Percentiles rank a stretch among this genome's conserved stretches.
Conservation (phyloP, 37 sponge, comb jelly and placozoan species). For the Beroe forskalii region DNA sequence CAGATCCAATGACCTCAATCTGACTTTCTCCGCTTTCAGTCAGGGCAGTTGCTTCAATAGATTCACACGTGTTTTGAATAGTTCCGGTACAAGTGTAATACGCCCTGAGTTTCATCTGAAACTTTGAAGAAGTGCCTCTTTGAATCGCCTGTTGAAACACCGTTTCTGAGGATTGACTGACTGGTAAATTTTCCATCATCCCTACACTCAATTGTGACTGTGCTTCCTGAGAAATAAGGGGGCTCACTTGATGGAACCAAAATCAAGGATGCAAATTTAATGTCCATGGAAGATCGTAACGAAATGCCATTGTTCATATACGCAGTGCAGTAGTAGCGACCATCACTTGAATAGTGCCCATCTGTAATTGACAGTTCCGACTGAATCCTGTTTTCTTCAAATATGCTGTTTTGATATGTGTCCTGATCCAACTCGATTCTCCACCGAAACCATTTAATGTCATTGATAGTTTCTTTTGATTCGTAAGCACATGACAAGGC, state of each 20-base stretch:
- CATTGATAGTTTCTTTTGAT: background rate
- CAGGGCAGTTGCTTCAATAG: background rate
- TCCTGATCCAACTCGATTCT: background rate
- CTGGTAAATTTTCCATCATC: background rate
- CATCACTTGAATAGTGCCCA: background rate
- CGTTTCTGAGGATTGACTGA: background rate
- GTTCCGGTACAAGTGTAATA: constrained; percentile 9
- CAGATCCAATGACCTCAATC: background rate
- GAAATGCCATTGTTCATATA: background rate
- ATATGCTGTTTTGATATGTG: background rate
- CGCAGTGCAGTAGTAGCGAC: background rate
- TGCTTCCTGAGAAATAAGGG: background rate
- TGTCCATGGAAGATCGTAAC: background rate
- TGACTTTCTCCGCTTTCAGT: background rate
- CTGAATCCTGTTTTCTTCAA: background rate
- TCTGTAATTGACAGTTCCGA: background rate
- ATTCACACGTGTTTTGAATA: background rate
- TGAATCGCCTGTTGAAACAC: background rate
- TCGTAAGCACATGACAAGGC: background rate
- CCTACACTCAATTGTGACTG: background rate
- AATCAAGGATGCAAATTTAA: background rate
- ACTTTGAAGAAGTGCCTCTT: background rate
- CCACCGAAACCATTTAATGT: background rate
- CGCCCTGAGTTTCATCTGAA: background rate
- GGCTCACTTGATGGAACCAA: background rate